Conservation (phyloP, 2,113 vertebrate genomes). For the Cebidichthys violaceus region DNA sequence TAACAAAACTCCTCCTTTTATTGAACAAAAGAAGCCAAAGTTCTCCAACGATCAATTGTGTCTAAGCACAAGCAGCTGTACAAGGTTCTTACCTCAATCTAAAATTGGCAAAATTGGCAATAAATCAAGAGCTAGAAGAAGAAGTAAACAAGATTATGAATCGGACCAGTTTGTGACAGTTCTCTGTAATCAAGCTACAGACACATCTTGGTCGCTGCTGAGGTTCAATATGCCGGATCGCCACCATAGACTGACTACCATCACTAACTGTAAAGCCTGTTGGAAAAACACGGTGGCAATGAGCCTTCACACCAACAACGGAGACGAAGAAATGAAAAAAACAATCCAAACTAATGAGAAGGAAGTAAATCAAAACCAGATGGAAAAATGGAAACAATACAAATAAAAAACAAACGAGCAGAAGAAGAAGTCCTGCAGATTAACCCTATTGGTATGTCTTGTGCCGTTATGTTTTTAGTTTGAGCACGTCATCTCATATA, state of each 20-base stretch:
- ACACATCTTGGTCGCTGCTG: neutral
- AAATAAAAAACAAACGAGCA: neutral
- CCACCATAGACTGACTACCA: neutral
- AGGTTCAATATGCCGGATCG: neutral
- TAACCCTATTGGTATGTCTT: neutral
- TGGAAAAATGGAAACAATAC: slow-evolving; percentile 3
- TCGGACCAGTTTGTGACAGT: neutral
- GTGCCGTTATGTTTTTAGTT: neutral
- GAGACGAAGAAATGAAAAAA: neutral
- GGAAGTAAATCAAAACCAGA: slow-evolving; percentile 4
- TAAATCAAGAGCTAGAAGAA: neutral
- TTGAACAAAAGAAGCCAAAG: neutral
- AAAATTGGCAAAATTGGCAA: neutral
- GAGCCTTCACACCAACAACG: slow-evolving; percentile 21
- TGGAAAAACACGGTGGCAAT: neutral
- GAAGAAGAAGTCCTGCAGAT: neutral
- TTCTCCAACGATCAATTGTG: neutral
- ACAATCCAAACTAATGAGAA: neutral
- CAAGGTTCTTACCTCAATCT: too few species aligned
- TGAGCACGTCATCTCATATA: neutral
- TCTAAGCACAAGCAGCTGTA: too few species aligned
- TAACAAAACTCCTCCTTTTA: neutral
- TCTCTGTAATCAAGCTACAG: neutral
- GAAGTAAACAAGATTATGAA: neutral
- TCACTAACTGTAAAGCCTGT: neutral